These are phyloP conservation scores for Spodoptera littoralis DNA, from an alignment of 2,888 invertebrate species.

Conservation along the genomic window DNA sequence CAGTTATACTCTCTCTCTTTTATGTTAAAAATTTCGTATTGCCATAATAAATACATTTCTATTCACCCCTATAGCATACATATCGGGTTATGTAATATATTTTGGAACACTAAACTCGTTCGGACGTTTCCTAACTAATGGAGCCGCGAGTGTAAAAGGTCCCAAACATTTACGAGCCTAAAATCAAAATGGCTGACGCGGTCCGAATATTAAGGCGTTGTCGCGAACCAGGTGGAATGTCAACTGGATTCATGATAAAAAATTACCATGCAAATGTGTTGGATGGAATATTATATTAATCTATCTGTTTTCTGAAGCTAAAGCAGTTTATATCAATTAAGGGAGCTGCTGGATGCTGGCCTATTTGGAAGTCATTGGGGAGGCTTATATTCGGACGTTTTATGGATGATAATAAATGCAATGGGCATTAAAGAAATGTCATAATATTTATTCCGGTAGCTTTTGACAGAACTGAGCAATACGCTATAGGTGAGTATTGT, in stretches of 20 bases:
- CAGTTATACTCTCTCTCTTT: too few species aligned
- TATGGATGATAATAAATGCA: too few species aligned
- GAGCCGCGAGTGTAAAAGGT: conserved; percentile 23
- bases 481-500: too few species aligned
- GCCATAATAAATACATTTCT: not conserved
- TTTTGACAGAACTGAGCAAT: too few species aligned
- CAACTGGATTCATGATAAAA: conserved; percentile 37
- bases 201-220: conserved; percentile 40
- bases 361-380: too few species aligned
- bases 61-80: not conserved
- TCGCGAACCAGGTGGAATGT: conserved; percentile 36
- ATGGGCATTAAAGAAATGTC: too few species aligned
- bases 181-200: conserved; percentile 42
- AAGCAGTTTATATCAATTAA: too few species aligned
- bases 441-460: too few species aligned
- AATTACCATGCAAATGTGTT: conserved; percentile 20
- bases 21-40: too few species aligned
- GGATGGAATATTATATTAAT: not conserved
- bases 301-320: too few species aligned
- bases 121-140: conserved; percentile 23
- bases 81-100: not conserved
- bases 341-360: too few species aligned
- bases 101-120: conserved; percentile 3
- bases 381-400: too few species aligned
- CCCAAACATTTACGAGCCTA: conserved; percentile 18